Percentiles rank a stretch among this genome's conserved stretches.
phyloP scores from a whole-genome alignment of 2,797 vertebrate genomes.

The Coilia nasus region DNA sequence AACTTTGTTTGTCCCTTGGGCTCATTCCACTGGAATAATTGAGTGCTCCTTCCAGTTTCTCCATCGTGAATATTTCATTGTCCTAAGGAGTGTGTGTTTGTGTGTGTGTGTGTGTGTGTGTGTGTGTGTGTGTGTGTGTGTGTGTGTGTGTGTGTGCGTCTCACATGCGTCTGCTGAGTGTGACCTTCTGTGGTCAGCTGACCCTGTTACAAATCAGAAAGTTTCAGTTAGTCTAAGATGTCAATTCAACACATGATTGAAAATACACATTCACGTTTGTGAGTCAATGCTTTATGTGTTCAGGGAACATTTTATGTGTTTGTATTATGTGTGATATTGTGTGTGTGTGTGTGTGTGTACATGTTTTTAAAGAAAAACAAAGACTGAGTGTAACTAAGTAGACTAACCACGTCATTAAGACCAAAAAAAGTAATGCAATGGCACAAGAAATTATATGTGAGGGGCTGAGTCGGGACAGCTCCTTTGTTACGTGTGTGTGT shows the following conservation, averaged over 20 bases:
- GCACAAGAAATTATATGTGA: not conserved
- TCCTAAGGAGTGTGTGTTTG: slow-evolving; percentile 46
- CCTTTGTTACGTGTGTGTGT: not conserved
- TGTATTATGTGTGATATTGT: not conserved
- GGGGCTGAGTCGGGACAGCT: not conserved
- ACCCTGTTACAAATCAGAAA: slow-evolving; percentile 35
- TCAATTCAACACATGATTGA: not conserved
- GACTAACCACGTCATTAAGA: not conserved
- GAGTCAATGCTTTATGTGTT: not conserved
- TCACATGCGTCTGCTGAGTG: slow-evolving; percentile 35
- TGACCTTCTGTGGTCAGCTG: slow-evolving; percentile 40
- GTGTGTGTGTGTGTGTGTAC: not conserved
- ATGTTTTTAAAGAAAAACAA: not conserved
- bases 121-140: slow-evolving; percentile 16
- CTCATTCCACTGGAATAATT: slow-evolving; percentile 41
- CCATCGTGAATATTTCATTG: slow-evolving; percentile 71
- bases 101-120: slow-evolving; percentile 26
- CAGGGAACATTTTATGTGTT: not conserved
- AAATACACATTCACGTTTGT: slow-evolving; percentile 5
- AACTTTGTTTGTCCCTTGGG: slow-evolving; percentile 24
- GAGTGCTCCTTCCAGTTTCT: slow-evolving; percentile 34
- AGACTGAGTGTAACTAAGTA: not conserved
- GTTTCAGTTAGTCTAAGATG: slow-evolving; percentile 37
- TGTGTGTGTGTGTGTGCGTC: slow-evolving; percentile 24
- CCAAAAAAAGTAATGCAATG: not conserved